Evolutionary conservation across 2,797 vertebrate genomes (phyloP).

Genomic region (Amazonetta brasiliensis): DNA sequence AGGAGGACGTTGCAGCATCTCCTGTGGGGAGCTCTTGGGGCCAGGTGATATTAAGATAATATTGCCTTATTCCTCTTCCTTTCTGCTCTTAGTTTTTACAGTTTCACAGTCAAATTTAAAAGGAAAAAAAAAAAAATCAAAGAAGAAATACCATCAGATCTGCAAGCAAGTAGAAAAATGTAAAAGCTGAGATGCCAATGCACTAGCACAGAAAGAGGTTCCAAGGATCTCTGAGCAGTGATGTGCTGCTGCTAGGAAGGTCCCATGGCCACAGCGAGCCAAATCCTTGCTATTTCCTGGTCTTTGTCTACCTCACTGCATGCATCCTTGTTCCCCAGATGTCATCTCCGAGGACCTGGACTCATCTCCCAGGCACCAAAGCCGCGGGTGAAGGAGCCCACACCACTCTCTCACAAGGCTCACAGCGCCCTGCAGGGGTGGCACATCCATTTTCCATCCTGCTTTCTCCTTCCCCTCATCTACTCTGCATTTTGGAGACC

Average conservation of each 20-base stretch:
- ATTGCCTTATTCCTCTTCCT: not conserved
- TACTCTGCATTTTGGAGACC: not conserved
- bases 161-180: not conserved
- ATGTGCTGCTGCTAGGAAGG: not conserved
- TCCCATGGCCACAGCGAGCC: rapidly evolving
- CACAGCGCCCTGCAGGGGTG: too few relatives aligned
- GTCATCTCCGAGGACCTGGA: too few relatives aligned
- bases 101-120: not conserved
- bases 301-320: not conserved
- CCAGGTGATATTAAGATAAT: not conserved
- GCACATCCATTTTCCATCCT: not conserved
- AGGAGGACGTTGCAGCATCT: not conserved
- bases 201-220: not conserved
- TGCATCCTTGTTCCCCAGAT: not conserved
- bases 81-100: not conserved
- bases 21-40: not conserved
- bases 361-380: too few relatives aligned
- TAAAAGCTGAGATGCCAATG: not conserved
- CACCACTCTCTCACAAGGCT: too few relatives aligned
- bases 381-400: too few relatives aligned
- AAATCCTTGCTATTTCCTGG: not conserved
- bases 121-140: not conserved
- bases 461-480: not conserved
- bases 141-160: not conserved
- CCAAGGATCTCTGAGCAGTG: not conserved